Evolutionary conservation across 1,140 invertebrate genomes (phyloP).

Genomic region (Uloborus diversus): DNA sequence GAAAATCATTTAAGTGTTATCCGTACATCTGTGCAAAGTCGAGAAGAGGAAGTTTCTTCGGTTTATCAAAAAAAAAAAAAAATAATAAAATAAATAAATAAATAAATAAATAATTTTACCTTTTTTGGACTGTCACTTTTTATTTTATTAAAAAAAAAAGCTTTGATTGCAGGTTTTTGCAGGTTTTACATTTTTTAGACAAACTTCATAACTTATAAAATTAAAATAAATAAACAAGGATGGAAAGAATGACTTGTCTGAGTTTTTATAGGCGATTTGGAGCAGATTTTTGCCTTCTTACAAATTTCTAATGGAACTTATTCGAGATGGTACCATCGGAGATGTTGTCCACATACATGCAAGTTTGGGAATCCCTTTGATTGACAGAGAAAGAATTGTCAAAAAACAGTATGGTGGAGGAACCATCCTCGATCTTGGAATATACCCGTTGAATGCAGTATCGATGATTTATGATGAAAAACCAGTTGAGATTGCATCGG

Average conservation of each 20-base stretch:
- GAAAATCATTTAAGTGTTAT: no score
- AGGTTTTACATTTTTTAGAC: background rate
- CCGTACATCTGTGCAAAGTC: no score
- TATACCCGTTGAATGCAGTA: constrained; percentile 82
- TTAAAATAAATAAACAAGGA: background rate
- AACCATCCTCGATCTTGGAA: constrained; percentile 81
- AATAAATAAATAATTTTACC: background rate
- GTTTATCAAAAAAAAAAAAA: no score
- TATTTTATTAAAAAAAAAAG: background rate
- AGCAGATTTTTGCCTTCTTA: constrained; percentile 82
- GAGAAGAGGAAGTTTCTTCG: no score
- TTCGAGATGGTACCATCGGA: constrained; percentile 75
- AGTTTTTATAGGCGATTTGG: constrained; percentile 76
- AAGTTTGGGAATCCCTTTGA: constrained; percentile 74
- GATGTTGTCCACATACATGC: constrained; percentile 76
- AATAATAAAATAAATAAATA: background rate
- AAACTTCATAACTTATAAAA: background rate
- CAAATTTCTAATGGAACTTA: constrained; percentile 70
- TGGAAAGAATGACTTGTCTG: no score
- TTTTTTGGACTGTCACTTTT: background rate
- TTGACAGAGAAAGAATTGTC: constrained; percentile 71
- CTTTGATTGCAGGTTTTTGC: background rate
- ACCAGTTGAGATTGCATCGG: constrained; percentile 71
- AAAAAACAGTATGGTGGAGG: constrained; percentile 78
- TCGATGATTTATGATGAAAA: constrained; percentile 75